These are phyloP conservation scores for Nycticryphes semicollaris DNA, from an alignment of 2,113 vertebrate species.

Conservation along the genomic window DNA sequence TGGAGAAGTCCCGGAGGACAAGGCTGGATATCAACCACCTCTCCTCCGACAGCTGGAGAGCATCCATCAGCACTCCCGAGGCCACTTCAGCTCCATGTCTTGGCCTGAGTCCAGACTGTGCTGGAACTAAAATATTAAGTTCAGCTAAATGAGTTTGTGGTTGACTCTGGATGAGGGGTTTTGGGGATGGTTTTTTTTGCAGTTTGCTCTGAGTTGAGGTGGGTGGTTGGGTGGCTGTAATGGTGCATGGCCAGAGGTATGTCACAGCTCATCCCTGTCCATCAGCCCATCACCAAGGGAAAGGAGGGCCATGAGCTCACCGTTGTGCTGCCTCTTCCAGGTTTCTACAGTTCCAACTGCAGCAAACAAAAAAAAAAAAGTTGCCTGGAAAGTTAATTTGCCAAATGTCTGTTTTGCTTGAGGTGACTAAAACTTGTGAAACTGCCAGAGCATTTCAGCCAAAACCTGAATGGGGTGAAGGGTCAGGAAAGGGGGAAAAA, in stretches of 20 bases:
- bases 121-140: background rate
- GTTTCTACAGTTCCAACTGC: background rate
- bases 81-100: background rate
- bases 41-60: background rate
- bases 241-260: background rate
- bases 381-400: background rate
- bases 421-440: background rate
- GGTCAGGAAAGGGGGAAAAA: background rate
- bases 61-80: background rate
- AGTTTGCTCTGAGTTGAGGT: background rate
- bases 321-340: accelerated
- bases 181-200: background rate
- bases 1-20: accelerated
- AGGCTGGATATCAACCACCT: background rate
- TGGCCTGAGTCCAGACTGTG: background rate
- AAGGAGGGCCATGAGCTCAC: background rate
- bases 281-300: background rate
- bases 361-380: background rate
- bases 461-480: background rate
- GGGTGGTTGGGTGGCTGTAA: background rate
- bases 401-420: constrained; percentile 10
- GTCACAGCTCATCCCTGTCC: background rate
- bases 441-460: background rate
- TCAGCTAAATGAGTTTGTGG: background rate
- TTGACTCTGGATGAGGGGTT: background rate